These are phyloP conservation scores for Heterodera carotae DNA, from an alignment of 1,140 invertebrate genomes.

Conservation along the genomic window DNA sequence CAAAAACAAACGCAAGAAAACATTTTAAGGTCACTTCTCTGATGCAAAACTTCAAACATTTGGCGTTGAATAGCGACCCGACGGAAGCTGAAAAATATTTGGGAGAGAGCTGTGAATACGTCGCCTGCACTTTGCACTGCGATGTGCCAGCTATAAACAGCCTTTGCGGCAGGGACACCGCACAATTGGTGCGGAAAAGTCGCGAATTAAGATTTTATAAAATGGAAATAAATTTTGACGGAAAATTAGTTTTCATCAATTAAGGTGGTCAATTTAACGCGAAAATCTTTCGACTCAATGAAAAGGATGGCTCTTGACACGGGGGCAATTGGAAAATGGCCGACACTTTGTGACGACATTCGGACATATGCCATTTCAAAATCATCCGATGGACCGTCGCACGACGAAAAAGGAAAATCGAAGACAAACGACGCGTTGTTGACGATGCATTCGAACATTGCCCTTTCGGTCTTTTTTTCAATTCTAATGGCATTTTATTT, in stretches of 20 bases:
- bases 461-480: not conserved
- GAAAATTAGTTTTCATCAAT: too few species aligned
- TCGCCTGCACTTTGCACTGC: constrained; percentile 63
- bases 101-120: constrained; percentile 61
- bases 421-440: not conserved
- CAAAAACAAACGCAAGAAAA: not conserved
- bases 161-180: constrained; percentile 59
- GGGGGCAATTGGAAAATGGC: constrained; percentile 62
- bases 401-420: constrained; percentile 3
- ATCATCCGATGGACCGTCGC: constrained; percentile 27
- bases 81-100: constrained; percentile 62
- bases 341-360: constrained; percentile 57
- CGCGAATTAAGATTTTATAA: too few species aligned
- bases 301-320: constrained; percentile 62
- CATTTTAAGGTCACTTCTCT: constrained; percentile 4
- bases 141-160: constrained; percentile 63
- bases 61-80: constrained; percentile 62
- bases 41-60: constrained; percentile 46
- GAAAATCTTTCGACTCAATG: constrained; percentile 58
- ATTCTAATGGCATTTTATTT: constrained; percentile 4
- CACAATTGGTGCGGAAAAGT: constrained; percentile 47
- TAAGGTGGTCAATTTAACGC: constrained; percentile 54
- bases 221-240: too few species aligned
- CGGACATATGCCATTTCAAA: constrained; percentile 59
- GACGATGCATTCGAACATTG: not conserved